Conservation (phyloP, 2,888 invertebrate genomes). For the Clitarchus hookeri region DNA sequence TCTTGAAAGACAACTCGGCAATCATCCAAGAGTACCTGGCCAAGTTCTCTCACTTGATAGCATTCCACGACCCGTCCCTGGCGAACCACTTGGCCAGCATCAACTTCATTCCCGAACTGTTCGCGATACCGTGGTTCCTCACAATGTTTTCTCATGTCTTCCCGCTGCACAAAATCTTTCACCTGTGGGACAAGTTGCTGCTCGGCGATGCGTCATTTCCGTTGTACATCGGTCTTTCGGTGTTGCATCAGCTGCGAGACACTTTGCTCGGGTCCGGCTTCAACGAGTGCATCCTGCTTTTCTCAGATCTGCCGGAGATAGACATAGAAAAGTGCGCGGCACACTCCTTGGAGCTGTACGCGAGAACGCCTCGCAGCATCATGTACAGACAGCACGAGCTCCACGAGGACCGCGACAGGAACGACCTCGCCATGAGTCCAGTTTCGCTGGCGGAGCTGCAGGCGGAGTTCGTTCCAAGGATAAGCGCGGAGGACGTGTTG, state of each 20-base stretch:
- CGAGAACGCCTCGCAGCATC: conserved; percentile 85
- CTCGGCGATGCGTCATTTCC: conserved; percentile 93
- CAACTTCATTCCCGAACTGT: conserved; percentile 94
- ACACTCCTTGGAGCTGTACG: conserved; percentile 84
- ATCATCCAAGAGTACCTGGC: conserved; percentile 97
- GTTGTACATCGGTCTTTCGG: conserved; percentile 91
- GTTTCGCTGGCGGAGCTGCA: conserved; percentile 71
- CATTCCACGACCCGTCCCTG: conserved; percentile 92
- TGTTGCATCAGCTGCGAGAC: conserved; percentile 84
- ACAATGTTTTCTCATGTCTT: conserved; percentile 99
- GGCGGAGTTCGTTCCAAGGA: conserved; percentile 77
- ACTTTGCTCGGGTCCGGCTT: conserved; percentile 88
- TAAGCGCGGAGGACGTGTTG: conserved; percentile 84
- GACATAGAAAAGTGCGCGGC: conserved; percentile 92
- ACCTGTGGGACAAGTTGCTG: conserved; percentile 95
- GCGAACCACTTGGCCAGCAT: conserved; percentile 91
- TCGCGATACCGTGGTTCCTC: conserved; percentile 98
- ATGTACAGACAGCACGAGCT: conserved; percentile 79
- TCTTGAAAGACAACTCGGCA: conserved; percentile 93
- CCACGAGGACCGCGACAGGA: conserved; percentile 45
- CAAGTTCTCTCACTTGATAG: conserved; percentile 94
- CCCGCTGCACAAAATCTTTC: conserved; percentile 95
- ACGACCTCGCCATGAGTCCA: conserved; percentile 62
- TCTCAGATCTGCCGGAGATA: conserved; percentile 98
- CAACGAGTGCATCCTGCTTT: conserved; percentile 96